Base-by-base conservation (phyloP, 2,888 invertebrate genomes). In the Troides oblongomaculatus region DNA sequence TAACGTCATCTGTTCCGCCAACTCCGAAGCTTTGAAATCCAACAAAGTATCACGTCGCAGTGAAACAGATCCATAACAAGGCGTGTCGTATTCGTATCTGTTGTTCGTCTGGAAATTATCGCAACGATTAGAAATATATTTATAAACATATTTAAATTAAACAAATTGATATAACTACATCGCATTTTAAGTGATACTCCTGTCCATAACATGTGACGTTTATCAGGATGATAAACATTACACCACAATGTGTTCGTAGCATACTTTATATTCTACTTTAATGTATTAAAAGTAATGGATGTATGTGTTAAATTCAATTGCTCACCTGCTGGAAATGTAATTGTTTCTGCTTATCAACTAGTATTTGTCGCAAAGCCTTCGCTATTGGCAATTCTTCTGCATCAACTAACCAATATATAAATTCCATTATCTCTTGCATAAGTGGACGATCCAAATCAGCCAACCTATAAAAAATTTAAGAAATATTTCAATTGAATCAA, bases 1-100 rank as follows among this genome's bases (percentile, higher is more conserved):
- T 62, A 98, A 86, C 0, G 99, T 99, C 98, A 99, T 99, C 93
- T 99, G 99, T 85, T 99, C 99, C 23, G 99, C 99, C 61, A 99
- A 95, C 79, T 98, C 97, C 75, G 97, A 95, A 50, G 99, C 97
- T 88, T 99, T 99, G 89, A 99, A 98, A 85, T 98, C 97, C 36
- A 99, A 91, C 53, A 99, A 89, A 0, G 96, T 96, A 73, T 92
- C 93, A 46, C 93, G 87, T 0, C 90, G 88, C 0, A 91, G 79
- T 0, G 92, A 90, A 5, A 92, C 90, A 10, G 84, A 81, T n/a
- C 89, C 89, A 77, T 84, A 85, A 72, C 90, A 90, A 2, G 91
- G 89, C 5, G 81, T 84, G 69, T 92, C 92, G 77, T 90, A 90
- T 72, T 91, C 92, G 77, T 90, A 91, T 73, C 84, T 84, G 73